Evolutionary conservation across 2,113 vertebrate genomes (phyloP).

Genomic region (Phrynocephalus versicolor): DNA sequence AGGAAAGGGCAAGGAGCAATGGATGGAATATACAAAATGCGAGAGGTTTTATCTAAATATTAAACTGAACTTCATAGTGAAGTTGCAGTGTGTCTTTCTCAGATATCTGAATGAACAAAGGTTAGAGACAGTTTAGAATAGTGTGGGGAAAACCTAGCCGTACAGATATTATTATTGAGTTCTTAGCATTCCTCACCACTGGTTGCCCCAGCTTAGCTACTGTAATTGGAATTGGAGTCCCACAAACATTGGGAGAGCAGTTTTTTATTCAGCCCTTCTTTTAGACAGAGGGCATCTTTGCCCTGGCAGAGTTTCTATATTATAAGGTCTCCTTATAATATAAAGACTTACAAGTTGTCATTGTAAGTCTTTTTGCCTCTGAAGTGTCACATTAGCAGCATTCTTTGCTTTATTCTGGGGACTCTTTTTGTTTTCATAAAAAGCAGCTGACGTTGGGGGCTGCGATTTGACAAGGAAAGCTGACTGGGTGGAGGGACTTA

Average conservation of each 20-base stretch:
- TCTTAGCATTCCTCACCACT: too few species aligned
- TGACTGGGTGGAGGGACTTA: neutral
- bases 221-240: too few species aligned
- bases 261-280: too few species aligned
- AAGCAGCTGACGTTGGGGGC: neutral
- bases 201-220: too few species aligned
- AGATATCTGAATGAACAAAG: neutral
- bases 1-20: neutral
- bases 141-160: too few species aligned
- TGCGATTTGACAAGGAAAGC: neutral
- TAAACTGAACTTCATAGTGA: neutral
- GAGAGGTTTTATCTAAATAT: neutral
- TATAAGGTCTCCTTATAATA: too few species aligned
- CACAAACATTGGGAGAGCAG: too few species aligned
- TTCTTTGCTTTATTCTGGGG: neutral
- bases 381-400: neutral
- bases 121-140: too few species aligned
- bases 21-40: neutral
- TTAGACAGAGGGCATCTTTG: neutral
- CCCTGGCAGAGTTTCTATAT: neutral
- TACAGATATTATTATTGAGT: too few species aligned
- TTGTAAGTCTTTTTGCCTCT: neutral
- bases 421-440: too few species aligned
- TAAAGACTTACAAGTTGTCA: neutral
- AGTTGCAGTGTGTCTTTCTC: neutral